These are phyloP conservation scores for Caenorhabditis remanei DNA, from an alignment of 1,140 invertebrate genomes.

Conservation along the genomic window DNA sequence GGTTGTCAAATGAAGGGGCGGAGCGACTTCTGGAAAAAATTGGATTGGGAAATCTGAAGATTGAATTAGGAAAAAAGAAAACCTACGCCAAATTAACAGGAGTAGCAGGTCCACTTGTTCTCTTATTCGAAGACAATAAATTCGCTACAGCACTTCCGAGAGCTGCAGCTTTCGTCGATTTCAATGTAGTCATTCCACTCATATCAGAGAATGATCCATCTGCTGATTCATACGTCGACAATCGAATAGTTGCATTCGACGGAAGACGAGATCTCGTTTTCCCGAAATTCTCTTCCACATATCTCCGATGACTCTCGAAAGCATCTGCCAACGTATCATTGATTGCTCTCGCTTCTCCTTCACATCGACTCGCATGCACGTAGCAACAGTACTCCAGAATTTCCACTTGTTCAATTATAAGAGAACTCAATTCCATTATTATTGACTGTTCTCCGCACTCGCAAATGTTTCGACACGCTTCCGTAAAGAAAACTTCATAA, in stretches of 20 bases:
- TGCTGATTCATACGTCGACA: conserved; percentile 3
- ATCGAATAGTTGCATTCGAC: neutral
- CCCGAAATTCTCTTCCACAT: conserved; percentile 60
- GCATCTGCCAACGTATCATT: conserved; percentile 48
- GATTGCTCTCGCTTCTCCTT: conserved; percentile 45
- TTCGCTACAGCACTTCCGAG: conserved; percentile 21
- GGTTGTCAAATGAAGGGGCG: conserved; percentile 16
- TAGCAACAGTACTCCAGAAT: conserved; percentile 67
- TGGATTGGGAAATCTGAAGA: neutral
- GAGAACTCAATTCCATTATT: conserved; percentile 57
- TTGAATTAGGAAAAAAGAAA: neutral
- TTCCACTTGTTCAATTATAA: conserved; percentile 63
- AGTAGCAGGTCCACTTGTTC: conserved; percentile 8
- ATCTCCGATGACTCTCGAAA: conserved; percentile 51
- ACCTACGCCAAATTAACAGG: conserved; percentile 37
- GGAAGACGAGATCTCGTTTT: conserved; percentile 41
- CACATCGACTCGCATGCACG: conserved; percentile 57
- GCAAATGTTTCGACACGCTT: conserved; percentile 58
- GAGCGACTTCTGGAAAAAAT: conserved; percentile 17
- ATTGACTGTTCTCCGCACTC: conserved; percentile 58
- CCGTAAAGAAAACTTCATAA: conserved; percentile 64
- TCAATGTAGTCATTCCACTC: conserved; percentile 22
- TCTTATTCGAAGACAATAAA: conserved; percentile 42
- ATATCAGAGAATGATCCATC: conserved; percentile 17
- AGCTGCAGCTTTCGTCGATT: neutral